These are phyloP conservation scores for Carposina sasakii DNA, from an alignment of 1,140 invertebrate species.

Conservation along the genomic window DNA sequence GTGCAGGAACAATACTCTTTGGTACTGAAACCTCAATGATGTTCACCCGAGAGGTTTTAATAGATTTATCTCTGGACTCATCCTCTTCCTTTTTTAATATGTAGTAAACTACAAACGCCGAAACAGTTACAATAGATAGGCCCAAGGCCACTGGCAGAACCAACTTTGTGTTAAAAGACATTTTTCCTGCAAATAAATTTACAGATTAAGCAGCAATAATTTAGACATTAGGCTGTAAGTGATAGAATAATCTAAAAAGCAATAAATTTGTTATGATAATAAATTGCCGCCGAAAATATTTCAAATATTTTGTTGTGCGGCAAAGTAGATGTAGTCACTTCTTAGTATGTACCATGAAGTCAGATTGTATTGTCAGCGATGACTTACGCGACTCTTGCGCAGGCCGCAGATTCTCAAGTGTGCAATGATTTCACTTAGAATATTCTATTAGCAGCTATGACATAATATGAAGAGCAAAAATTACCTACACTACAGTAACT, in stretches of 20 bases:
- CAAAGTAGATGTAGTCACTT: too few species aligned
- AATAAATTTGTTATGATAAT: too few species aligned
- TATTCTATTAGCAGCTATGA: conserved; percentile 65
- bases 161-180: conserved; percentile 48
- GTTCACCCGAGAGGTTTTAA: conserved; percentile 46
- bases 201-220: too few species aligned
- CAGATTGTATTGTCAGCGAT: too few species aligned
- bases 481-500: conserved; percentile 60
- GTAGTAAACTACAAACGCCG: conserved; percentile 60
- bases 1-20: conserved; percentile 56
- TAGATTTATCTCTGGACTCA: conserved; percentile 19
- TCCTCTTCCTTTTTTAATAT: conserved; percentile 56
- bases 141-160: conserved; percentile 50
- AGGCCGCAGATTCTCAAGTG: neutral
- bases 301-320: too few species aligned
- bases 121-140: conserved; percentile 52
- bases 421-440: conserved; percentile 11
- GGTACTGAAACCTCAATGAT: conserved; percentile 54
- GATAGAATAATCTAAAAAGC: too few species aligned
- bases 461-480: conserved; percentile 59
- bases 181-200: conserved; percentile 38
- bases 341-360: too few species aligned
- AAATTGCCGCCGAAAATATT: too few species aligned
- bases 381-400: too few species aligned
- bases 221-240: too few species aligned